Evolutionary conservation across 2,113 vertebrate genomes (phyloP).

Genomic region (Heterocephalus glaber): DNA sequence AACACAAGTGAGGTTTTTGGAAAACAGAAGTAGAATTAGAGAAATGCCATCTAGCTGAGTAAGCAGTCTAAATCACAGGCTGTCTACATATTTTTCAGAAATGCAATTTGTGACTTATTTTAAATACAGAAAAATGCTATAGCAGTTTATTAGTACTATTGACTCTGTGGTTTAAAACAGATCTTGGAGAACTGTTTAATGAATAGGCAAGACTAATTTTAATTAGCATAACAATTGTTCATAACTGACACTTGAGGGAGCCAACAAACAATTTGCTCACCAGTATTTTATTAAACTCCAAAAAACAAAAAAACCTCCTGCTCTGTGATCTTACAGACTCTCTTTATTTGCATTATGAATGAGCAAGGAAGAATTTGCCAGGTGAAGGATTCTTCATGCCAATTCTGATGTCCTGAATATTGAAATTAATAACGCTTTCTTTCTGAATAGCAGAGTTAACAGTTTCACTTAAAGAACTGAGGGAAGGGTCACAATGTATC

Average conservation of each 20-base stretch:
- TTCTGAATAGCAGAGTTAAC: constrained; percentile 1
- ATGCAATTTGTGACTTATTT: constrained; percentile 21
- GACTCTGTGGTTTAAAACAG: constrained; percentile 36
- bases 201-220: constrained; percentile 64
- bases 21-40: neutral
- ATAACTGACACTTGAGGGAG: constrained; percentile 57
- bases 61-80: constrained; percentile 41
- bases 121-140: constrained; percentile 38
- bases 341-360: constrained; percentile 62
- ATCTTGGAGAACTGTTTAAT: constrained; percentile 48
- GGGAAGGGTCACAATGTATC: neutral
- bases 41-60: neutral
- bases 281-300: constrained; percentile 59
- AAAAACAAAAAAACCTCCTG: neutral
- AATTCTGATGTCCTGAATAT: neutral
- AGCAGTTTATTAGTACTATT: constrained; percentile 54
- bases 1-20: neutral
- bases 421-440: constrained; percentile 19
- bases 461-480: constrained; percentile 28
- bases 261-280: constrained; percentile 16
- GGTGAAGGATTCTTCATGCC: neutral
- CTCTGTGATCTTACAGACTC: constrained; percentile 53
- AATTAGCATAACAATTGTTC: constrained; percentile 65
- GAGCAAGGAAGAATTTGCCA: constrained; percentile 56
- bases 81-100: constrained; percentile 42